Conservation (phyloP, 2,797 vertebrate genomes). For the Acropternis orthonyx region DNA sequence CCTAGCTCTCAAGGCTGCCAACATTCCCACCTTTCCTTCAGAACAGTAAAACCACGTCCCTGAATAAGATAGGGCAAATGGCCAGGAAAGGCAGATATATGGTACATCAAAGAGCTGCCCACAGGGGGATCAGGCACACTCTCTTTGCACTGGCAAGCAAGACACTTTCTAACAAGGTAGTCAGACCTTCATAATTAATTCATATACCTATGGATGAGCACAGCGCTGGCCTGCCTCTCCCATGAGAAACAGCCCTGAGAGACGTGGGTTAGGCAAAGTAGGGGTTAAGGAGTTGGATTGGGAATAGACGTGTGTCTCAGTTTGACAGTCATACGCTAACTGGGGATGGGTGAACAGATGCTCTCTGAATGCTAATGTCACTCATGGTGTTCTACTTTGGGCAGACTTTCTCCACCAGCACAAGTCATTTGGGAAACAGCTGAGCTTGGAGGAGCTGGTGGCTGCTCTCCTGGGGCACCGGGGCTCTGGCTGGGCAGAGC, state of each 20-base stretch:
- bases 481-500: neutral
- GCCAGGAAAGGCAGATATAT: neutral
- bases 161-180: neutral
- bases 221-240: neutral
- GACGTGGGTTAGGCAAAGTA: constrained; percentile 27
- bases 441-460: constrained; percentile 15
- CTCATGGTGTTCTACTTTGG: constrained; percentile 67
- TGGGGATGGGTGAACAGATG: constrained; percentile 70
- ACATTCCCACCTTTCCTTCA: neutral
- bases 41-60: neutral
- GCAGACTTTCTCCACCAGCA: constrained; percentile 58
- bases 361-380: constrained; percentile 68
- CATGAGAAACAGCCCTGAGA: neutral
- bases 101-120: constrained; percentile 7
- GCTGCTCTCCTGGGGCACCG: neutral
- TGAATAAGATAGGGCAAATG: neutral
- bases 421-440: constrained; percentile 36
- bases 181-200: constrained; percentile 37
- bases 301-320: constrained; percentile 62
- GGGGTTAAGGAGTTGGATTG: constrained; percentile 67
- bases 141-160: neutral
- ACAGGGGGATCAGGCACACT: neutral
- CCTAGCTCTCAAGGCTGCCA: neutral
- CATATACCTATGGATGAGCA: neutral
- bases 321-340: constrained; percentile 60